Evolutionary conservation across 2,888 invertebrate genomes (phyloP).

Genomic region (Brachycybe producta): DNA sequence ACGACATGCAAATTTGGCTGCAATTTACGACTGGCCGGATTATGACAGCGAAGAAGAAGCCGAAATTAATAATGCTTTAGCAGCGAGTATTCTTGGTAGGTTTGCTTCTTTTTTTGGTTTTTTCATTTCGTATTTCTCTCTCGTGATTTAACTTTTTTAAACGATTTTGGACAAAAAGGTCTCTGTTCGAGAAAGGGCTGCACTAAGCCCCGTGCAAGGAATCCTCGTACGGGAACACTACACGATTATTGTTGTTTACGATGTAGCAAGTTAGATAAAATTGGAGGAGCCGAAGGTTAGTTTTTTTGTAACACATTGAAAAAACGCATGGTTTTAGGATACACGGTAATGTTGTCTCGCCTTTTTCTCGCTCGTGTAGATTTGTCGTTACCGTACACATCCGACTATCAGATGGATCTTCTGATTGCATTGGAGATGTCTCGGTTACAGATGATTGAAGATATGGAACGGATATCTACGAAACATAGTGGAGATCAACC

Average conservation of each 20-base stretch:
- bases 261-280: slow-evolving; percentile 31
- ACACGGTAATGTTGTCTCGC: slow-evolving; percentile 6
- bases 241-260: slow-evolving; percentile 45
- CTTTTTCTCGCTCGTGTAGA: slow-evolving; percentile 5
- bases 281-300: slow-evolving; percentile 16
- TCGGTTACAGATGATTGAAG: slow-evolving; percentile 50
- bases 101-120: neutral
- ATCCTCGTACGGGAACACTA: slow-evolving; percentile 39
- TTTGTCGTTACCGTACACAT: slow-evolving; percentile 24
- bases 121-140: neutral
- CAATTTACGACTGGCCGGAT: slow-evolving; percentile 48
- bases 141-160: neutral
- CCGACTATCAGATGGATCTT: slow-evolving; percentile 48
- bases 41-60: slow-evolving; percentile 43
- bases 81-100: slow-evolving; percentile 32
- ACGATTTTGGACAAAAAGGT: slow-evolving; percentile 7
- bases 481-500: slow-evolving; percentile 34
- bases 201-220: slow-evolving; percentile 35
- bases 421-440: slow-evolving; percentile 55
- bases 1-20: slow-evolving; percentile 40
- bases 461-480: slow-evolving; percentile 31
- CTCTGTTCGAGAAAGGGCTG: slow-evolving; percentile 37
- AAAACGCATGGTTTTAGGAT: neutral
- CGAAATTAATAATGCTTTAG: slow-evolving; percentile 30
- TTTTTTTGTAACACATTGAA: neutral